A percentile compares a stretch with the other conserved stretches of the same genome.
Conservation (phyloP, 1,140 invertebrate species). For the Belonocnema kinseyi region DNA sequence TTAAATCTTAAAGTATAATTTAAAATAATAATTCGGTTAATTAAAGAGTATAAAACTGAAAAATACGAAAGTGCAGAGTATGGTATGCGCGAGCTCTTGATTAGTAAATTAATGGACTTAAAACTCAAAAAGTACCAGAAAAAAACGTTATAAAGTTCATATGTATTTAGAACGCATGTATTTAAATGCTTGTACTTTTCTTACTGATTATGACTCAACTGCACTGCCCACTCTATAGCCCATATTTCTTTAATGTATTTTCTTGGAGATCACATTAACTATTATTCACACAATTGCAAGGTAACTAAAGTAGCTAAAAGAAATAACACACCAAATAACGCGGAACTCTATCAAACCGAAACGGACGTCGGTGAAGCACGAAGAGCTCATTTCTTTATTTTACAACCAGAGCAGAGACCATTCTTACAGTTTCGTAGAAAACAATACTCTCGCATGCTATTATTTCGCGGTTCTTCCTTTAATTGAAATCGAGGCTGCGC, state of each 20-base stretch:
- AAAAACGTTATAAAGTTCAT: background rate
- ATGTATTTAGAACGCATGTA: background rate
- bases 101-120: constrained; percentile 2
- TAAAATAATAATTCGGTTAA: background rate
- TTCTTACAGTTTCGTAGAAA: constrained; percentile 19
- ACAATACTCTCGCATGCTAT: constrained; percentile 22
- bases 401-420: background rate
- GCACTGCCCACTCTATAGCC: background rate
- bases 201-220: background rate
- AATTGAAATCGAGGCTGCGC: constrained; percentile 24
- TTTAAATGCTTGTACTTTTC: background rate
- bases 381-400: constrained; percentile 1
- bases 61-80: background rate
- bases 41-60: background rate
- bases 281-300: too few species aligned
- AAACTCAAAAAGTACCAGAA: background rate
- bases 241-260: background rate
- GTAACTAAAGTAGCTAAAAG: background rate
- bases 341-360: background rate
- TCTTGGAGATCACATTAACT: background rate
- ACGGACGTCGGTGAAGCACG: background rate
- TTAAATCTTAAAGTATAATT: too few species aligned
- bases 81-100: background rate
- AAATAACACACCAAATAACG: constrained; percentile 16
- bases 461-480: constrained; percentile 24